These are phyloP conservation scores for Echeneis naucrates DNA, from an alignment of 2,797 vertebrate species.

Conservation along the genomic window DNA sequence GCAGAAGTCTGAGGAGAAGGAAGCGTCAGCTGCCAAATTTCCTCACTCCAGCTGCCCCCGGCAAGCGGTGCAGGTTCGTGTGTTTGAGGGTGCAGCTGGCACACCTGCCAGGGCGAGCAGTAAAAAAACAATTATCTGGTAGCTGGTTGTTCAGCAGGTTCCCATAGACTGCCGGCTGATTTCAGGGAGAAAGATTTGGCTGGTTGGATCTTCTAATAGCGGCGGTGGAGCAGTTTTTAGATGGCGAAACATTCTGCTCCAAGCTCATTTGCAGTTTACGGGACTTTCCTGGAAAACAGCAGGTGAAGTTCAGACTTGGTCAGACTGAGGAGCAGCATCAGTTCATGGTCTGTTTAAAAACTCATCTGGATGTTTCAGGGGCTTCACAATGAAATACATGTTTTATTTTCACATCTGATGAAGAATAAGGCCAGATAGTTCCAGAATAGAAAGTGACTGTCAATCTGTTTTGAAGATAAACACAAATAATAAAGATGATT, in stretches of 20 bases:
- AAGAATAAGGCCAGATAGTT: too few relatives aligned
- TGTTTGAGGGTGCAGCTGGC: constrained; percentile 47
- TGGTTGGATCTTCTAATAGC: constrained; percentile 32
- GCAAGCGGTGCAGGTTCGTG: constrained; percentile 13
- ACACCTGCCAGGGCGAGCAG: constrained; percentile 18
- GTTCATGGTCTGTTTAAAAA: background rate
- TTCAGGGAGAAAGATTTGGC: constrained; percentile 47
- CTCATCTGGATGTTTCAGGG: background rate
- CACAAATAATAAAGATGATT: too few relatives aligned
- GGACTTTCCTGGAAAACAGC: constrained; percentile 34
- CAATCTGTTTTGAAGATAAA: too few relatives aligned
- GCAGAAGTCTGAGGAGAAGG: constrained; percentile 43
- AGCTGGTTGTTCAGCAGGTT: constrained; percentile 51
- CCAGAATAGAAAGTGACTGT: too few relatives aligned
- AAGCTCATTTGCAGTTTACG: constrained; percentile 35
- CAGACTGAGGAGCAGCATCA: background rate
- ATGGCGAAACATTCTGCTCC: constrained; percentile 32
- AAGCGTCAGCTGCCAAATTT: constrained; percentile 25
- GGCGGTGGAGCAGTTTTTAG: constrained; percentile 50
- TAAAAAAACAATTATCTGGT: constrained; percentile 48
- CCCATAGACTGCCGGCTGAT: constrained; percentile 55
- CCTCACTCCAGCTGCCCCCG: constrained; percentile 19
- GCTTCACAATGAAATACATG: background rate
- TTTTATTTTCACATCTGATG: too few relatives aligned
- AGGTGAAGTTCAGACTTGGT: too few relatives aligned